Conservation (phyloP, 2,113 vertebrate genomes). For the Bungarus multicinctus region DNA sequence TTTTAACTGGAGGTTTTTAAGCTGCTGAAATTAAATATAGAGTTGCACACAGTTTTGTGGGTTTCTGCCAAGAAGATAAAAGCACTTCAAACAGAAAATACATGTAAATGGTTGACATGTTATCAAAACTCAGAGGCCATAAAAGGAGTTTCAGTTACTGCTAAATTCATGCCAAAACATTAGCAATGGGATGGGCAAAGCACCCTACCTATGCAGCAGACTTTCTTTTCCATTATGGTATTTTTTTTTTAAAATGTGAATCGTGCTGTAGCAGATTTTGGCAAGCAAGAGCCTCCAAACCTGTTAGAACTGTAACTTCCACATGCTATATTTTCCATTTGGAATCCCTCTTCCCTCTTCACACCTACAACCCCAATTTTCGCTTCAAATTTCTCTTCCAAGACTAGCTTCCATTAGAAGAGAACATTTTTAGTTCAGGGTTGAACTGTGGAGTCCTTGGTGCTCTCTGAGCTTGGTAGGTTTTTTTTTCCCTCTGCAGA, state of each 20-base stretch:
- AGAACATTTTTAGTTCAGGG: background rate
- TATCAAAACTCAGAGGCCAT: background rate
- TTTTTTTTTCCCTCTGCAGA: background rate
- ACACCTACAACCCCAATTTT: background rate
- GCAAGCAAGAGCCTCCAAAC: background rate
- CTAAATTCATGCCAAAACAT: background rate
- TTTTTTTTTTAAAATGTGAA: background rate
- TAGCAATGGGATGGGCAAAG: background rate
- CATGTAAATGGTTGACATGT: background rate
- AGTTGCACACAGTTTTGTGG: background rate
- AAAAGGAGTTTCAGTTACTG: background rate
- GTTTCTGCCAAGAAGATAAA: background rate
- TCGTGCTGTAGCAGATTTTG: background rate
- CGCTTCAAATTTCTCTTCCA: background rate
- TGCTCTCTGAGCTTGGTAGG: background rate
- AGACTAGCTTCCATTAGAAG: background rate
- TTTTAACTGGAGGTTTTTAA: constrained; percentile 5
- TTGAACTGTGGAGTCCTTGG: background rate
- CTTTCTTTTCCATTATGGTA: background rate
- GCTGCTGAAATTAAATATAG: constrained; percentile 1
- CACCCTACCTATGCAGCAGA: background rate
- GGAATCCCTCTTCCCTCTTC: background rate
- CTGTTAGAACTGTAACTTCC: background rate
- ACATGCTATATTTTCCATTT: background rate
- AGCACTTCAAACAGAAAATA: background rate